phyloP scores from a whole-genome alignment of 1,140 invertebrate species.

The Diachasmimorpha longicaudata region DNA sequence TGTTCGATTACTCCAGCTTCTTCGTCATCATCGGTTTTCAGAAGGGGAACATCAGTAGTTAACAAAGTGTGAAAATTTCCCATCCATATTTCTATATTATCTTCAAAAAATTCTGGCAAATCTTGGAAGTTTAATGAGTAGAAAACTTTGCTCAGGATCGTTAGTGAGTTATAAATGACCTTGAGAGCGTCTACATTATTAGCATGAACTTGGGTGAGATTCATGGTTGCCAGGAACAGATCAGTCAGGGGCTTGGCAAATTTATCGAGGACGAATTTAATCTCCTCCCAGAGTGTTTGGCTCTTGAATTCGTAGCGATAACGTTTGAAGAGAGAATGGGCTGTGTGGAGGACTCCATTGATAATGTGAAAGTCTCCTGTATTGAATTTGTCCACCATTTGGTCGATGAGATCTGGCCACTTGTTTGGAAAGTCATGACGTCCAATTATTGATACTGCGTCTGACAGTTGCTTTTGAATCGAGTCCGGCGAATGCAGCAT shows the following conservation, averaged over 20 bases:
- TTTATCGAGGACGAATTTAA: slow-evolving; percentile 93
- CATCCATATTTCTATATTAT: slow-evolving; percentile 97
- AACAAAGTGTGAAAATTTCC: slow-evolving; percentile 84
- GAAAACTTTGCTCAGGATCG: slow-evolving; percentile 94
- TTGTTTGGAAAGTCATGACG: slow-evolving; percentile 92
- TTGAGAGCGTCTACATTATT: slow-evolving; percentile 81
- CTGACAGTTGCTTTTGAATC: slow-evolving; percentile 93
- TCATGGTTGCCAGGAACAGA: slow-evolving; percentile 86
- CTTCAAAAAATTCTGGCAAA: slow-evolving; percentile 97
- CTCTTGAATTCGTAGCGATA: slow-evolving; percentile 97
- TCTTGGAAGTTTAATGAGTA: slow-evolving; percentile 97
- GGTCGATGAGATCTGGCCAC: slow-evolving; percentile 88
- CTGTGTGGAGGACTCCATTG: slow-evolving; percentile 93
- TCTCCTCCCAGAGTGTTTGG: slow-evolving; percentile 92
- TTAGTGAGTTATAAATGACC: slow-evolving; percentile 88
- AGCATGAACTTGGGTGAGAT: slow-evolving; percentile 78
- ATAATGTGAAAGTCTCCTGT: slow-evolving; percentile 93
- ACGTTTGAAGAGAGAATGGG: slow-evolving; percentile 94
- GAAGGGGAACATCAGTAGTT: slow-evolving; percentile 75
- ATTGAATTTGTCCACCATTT: slow-evolving; percentile 92
- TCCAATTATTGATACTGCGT: slow-evolving; percentile 95
- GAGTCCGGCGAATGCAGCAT: slow-evolving; percentile 91
- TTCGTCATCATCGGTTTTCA: slow-evolving; percentile 79
- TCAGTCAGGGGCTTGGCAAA: slow-evolving; percentile 94
- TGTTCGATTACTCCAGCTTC: slow-evolving; percentile 91